Percentiles rank a stretch among this genome's conserved stretches.
Conservation (phyloP, 2,797 vertebrate genomes). For the Macropus fuliginosus region DNA sequence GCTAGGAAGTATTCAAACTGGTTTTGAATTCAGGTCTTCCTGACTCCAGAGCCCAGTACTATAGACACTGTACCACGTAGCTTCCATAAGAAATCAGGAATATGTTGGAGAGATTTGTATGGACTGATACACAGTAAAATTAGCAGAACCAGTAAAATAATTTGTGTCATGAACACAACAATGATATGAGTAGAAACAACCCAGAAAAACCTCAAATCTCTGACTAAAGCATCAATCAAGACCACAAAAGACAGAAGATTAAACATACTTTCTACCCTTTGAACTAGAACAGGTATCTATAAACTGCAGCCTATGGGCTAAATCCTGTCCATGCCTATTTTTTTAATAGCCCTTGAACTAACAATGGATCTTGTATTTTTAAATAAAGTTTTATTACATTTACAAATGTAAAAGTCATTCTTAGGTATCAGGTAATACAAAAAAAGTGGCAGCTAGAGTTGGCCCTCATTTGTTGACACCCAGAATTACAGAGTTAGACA, state of each 20-base stretch:
- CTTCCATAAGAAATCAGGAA: not conserved
- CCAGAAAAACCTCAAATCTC: not conserved
- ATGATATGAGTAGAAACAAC: not conserved
- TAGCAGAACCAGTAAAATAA: not conserved
- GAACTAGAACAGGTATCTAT: not conserved
- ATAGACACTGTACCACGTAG: not conserved
- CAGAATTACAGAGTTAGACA: not conserved
- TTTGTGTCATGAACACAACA: not conserved
- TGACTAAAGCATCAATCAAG: not conserved
- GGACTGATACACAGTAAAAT: not conserved
- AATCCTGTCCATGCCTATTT: not conserved
- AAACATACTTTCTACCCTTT: not conserved
- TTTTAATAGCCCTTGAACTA: not conserved
- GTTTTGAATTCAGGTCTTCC: not conserved
- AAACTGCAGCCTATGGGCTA: not conserved
- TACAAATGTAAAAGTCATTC: not conserved
- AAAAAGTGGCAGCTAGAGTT: not conserved
- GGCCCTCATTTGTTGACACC: not conserved
- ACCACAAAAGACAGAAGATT: not conserved
- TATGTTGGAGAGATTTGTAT: not conserved
- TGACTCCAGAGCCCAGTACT: not conserved
- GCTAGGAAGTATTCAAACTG: not conserved
- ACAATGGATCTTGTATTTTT: not conserved
- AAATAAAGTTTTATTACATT: not conserved
- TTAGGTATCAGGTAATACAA: not conserved